Evolutionary conservation across 2,113 vertebrate species (phyloP).

Genomic region (Conger conger): DNA sequence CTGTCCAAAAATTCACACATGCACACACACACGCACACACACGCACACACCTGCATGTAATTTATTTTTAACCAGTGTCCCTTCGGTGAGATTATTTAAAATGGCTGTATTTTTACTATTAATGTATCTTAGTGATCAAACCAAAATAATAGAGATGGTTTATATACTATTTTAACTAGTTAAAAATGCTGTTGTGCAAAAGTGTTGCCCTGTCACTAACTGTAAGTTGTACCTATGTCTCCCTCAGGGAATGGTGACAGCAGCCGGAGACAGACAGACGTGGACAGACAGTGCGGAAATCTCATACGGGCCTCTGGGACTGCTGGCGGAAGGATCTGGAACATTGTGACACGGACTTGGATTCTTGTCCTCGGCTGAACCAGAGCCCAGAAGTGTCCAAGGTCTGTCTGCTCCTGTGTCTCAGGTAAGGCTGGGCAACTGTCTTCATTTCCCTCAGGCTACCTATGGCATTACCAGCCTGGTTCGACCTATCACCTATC

Average conservation of each 20-base stretch:
- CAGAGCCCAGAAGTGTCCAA: slow-evolving; percentile 37
- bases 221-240: not conserved
- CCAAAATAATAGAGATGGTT: not conserved
- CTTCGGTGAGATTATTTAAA: too few relatives aligned
- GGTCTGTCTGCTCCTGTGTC: slow-evolving; percentile 25
- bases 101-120: too few relatives aligned
- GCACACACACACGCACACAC: too few relatives aligned
- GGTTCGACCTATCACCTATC: not conserved
- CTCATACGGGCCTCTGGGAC: slow-evolving; percentile 44
- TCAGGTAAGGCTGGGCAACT: slow-evolving; percentile 53
- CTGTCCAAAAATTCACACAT: not conserved
- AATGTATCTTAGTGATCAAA: not conserved
- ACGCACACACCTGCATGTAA: too few relatives aligned
- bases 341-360: slow-evolving; percentile 35
- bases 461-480: not conserved
- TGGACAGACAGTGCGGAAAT: slow-evolving; percentile 49
- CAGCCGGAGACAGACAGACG: slow-evolving; percentile 50
- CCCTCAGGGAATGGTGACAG: slow-evolving; percentile 67
- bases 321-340: slow-evolving; percentile 46
- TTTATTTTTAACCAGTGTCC: too few relatives aligned
- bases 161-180: not conserved
- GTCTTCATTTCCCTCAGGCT: not conserved
- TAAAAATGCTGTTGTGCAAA: not conserved
- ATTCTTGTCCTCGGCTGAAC: slow-evolving; percentile 50
- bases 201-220: not conserved